Conservation (phyloP, 1,140 invertebrate genomes). For the Cotesia typhae region DNA sequence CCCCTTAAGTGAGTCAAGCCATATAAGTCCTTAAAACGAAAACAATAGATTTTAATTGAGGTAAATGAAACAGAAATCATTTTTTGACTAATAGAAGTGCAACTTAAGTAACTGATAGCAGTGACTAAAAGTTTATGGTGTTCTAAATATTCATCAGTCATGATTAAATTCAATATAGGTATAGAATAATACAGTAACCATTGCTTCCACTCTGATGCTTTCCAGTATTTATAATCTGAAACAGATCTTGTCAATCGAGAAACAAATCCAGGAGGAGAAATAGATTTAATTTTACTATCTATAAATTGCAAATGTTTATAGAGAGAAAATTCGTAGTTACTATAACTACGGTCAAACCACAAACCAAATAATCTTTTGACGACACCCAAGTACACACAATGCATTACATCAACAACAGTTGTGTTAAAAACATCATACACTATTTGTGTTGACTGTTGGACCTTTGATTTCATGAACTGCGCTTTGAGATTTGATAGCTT, state of each 20-base stretch:
- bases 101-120: slow-evolving; percentile 6
- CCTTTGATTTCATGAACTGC: slow-evolving; percentile 15
- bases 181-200: neutral
- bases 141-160: slow-evolving; percentile 5
- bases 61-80: neutral
- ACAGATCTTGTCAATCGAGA: too few relatives aligned
- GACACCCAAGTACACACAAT: slow-evolving; percentile 22
- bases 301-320: too few relatives aligned
- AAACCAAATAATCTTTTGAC: slow-evolving; percentile 11
- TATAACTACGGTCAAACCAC: slow-evolving; percentile 11
- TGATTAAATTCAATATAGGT: too few relatives aligned
- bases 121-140: slow-evolving; percentile 5
- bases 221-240: neutral
- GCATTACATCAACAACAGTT: slow-evolving; percentile 21
- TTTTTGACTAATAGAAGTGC: neutral
- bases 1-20: neutral
- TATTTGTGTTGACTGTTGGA: slow-evolving; percentile 10
- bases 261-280: too few relatives aligned
- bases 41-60: neutral
- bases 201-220: neutral
- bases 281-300: too few relatives aligned
- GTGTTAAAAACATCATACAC: slow-evolving; percentile 3
- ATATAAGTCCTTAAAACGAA: slow-evolving; percentile 4
- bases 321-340: neutral
- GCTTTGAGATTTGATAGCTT: neutral